Evolutionary conservation across 2,888 invertebrate genomes (phyloP).

Genomic region (Fragum whitleyi): DNA sequence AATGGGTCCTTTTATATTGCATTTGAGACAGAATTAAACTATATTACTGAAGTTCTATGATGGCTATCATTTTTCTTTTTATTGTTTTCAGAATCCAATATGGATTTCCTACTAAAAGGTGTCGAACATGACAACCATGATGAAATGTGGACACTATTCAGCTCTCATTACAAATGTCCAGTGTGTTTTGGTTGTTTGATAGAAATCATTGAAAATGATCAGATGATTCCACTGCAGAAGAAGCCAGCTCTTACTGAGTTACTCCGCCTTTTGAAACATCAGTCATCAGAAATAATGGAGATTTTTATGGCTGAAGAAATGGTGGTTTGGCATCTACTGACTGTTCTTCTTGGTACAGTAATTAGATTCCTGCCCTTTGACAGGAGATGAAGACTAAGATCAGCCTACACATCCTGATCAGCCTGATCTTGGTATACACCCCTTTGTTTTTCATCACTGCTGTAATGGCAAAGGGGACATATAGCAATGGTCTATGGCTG

Average conservation of each 20-base stretch:
- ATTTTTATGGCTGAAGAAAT: conserved; percentile 63
- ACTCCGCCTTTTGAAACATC: conserved; percentile 55
- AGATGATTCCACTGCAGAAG: conserved; percentile 61
- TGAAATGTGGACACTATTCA: conserved; percentile 57
- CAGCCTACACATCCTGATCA: too few species aligned
- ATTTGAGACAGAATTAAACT: too few species aligned
- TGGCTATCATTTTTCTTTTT: too few species aligned
- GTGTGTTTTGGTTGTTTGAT: conserved; percentile 72
- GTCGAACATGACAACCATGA: conserved; percentile 66
- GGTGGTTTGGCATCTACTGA: conserved; percentile 63
- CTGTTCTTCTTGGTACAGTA: conserved; percentile 66
- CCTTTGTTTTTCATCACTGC: background rate
- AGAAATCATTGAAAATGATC: conserved; percentile 62
- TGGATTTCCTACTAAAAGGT: conserved; percentile 50
- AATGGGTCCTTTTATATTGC: too few species aligned
- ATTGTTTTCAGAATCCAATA: conserved; percentile 3
- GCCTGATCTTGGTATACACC: background rate
- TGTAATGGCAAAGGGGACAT: too few species aligned
- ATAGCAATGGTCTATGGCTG: too few species aligned
- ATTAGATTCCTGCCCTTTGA: too few species aligned
- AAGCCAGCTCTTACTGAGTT: conserved; percentile 65
- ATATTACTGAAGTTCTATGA: too few species aligned
- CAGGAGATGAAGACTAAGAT: too few species aligned
- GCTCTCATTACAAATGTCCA: conserved; percentile 46
- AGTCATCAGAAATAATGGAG: conserved; percentile 51